Evolutionary conservation across 2,797 vertebrate genomes (phyloP).

Genomic region (Jordanella pulchra): DNA sequence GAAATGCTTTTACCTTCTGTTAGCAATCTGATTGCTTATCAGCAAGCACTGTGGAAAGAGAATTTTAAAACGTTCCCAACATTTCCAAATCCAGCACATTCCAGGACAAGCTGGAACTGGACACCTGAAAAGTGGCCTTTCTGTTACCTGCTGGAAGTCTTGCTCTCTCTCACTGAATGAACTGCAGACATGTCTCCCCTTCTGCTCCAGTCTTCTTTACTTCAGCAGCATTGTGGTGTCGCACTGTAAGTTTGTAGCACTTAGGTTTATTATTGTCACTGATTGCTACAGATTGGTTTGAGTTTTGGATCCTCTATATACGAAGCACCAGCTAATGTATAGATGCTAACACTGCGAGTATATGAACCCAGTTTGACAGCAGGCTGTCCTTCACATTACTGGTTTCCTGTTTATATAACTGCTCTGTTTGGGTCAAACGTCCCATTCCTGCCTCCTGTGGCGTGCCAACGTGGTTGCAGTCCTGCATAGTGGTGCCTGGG

Average conservation of each 20-base stretch:
- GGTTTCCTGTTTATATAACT: constrained; percentile 2
- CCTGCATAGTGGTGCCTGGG: constrained; percentile 51
- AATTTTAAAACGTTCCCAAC: too few relatives aligned
- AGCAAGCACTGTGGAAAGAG: too few relatives aligned
- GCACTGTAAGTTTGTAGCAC: background rate
- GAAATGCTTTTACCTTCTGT: background rate
- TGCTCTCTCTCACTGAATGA: background rate
- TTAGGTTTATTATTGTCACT: background rate
- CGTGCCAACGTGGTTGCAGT: constrained; percentile 52
- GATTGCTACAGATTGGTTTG: background rate
- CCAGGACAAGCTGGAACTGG: too few relatives aligned
- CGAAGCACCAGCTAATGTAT: constrained; percentile 20
- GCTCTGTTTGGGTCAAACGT: constrained; percentile 28
- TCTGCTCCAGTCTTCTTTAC: background rate
- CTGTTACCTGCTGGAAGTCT: background rate
- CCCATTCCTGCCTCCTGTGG: constrained; percentile 31
- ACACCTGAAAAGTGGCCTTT: background rate
- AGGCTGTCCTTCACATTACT: constrained; percentile 9
- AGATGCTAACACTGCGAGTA: constrained; percentile 60
- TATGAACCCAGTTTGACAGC: constrained; percentile 13
- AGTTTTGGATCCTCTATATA: background rate
- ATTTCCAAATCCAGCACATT: background rate
- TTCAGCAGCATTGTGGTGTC: background rate
- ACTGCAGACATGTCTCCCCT: too few relatives aligned
- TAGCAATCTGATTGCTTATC: too few relatives aligned